Evolutionary conservation across 1,140 invertebrate species (phyloP).

Genomic region (Drosophila ficusphila): DNA sequence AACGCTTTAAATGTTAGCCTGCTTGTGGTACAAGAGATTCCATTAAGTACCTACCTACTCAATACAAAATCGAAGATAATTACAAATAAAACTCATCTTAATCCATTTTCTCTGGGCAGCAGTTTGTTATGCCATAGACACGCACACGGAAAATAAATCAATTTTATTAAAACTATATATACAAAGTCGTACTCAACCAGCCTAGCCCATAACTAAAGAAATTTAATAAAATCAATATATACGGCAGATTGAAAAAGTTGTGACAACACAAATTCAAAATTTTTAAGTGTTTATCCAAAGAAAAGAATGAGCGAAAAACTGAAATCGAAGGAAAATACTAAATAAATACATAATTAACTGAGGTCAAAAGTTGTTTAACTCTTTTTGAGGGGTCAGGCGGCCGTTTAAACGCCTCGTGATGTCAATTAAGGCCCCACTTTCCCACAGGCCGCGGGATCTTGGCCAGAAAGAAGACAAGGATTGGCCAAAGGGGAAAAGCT

Average conservation of each 20-base stretch:
- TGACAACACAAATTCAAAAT: constrained; percentile 26
- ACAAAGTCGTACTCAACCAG: constrained; percentile 41
- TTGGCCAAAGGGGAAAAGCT: constrained; percentile 1
- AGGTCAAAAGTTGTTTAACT: constrained; percentile 49
- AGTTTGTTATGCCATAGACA: constrained; percentile 65
- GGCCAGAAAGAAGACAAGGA: constrained; percentile 1
- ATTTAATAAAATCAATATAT: constrained; percentile 59
- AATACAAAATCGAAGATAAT: constrained; percentile 48
- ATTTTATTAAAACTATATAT: constrained; percentile 58
- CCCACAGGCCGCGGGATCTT: constrained; percentile 47
- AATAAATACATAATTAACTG: constrained; percentile 79
- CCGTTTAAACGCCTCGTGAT: constrained; percentile 56
- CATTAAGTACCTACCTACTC: constrained; percentile 73
- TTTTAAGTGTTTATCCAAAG: constrained; percentile 42
- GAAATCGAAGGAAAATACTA: constrained; percentile 60
- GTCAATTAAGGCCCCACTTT: constrained; percentile 74
- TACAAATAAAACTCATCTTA: constrained; percentile 43
- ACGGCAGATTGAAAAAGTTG: constrained; percentile 18
- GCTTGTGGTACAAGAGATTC: constrained; percentile 77
- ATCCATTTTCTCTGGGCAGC: constrained; percentile 58
- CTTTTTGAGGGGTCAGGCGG: constrained; percentile 36
- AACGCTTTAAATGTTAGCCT: constrained; percentile 81
- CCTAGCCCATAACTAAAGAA: constrained; percentile 72
- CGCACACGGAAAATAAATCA: constrained; percentile 46
- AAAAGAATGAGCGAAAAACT: constrained; percentile 18